Base-by-base conservation (phyloP, 2,888 invertebrate species). In the Pharmacophagus antenor region DNA sequence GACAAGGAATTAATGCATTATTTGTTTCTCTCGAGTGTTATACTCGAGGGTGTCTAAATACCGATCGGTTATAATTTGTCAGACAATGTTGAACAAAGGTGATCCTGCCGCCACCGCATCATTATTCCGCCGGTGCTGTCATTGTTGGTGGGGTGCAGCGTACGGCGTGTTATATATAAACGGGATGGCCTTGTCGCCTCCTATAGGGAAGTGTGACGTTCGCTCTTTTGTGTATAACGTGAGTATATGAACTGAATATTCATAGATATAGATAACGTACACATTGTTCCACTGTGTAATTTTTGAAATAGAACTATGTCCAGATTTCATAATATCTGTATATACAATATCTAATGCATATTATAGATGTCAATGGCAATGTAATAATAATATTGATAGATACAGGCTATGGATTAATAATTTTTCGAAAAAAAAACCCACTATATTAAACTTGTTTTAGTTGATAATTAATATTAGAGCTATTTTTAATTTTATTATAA, bases 121-220 rank as follows among this genome's bases (percentile, higher is more conserved):
- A 59, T 44, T 59, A 59, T 54, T 59, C 58, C 42, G 42, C 54
- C 15, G 7, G 47, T 54, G 58, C 54, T 22, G 23, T 23, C 48
- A 48, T 53, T 53, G 58, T 48, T 48, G 1, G 42, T 54, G n/a
- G 58, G 53, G 58, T 59, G 49, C 53, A 54, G 41, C 49, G 48
- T 42, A 31, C 56, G n/a, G 2, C 15, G 22, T 31, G 22, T 31
- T 44, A 42, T n/a, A n/a, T n/a, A n/a, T 49, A 42, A 44, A 21
- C 22, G 58, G 15, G 17, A 20, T 41, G 52, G 47, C 53, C 53
- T 58, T 58, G 58, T 42, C 15, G 23, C 21, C 27, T 57, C 37
- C 23, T 53, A 58, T 58, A 41, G 53, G 52, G 58, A 48, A 48
- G 53, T 21, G 58, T 58, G 47, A 53, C 53, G 37, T 44, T 20